Evolutionary conservation across 2,113 vertebrate species (phyloP).

Genomic region (Ctenodactylus gundi): DNA sequence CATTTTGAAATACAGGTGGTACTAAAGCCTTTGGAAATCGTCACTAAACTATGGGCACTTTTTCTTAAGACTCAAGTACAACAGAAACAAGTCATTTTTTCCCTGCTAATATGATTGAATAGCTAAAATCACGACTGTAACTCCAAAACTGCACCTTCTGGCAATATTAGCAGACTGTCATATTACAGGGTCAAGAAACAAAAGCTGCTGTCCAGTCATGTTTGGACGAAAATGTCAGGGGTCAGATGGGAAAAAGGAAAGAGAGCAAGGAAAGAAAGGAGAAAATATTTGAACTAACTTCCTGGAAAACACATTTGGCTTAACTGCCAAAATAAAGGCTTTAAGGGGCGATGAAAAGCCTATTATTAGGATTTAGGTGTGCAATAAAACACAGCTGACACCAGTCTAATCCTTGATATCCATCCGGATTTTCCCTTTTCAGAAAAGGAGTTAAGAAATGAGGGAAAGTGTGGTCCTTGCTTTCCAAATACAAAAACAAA

Average conservation of each 20-base stretch:
- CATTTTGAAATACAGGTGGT: constrained; percentile 93
- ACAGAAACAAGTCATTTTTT: constrained; percentile 89
- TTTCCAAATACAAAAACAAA: constrained; percentile 38
- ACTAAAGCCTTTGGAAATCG: constrained; percentile 88
- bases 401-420: constrained; percentile 81
- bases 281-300: constrained; percentile 67
- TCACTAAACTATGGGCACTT: constrained; percentile 87
- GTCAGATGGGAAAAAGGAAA: constrained; percentile 45
- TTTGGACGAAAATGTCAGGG: constrained; percentile 74
- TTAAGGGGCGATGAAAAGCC: constrained; percentile 45
- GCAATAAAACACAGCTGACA: constrained; percentile 83
- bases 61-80: constrained; percentile 89
- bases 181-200: constrained; percentile 83
- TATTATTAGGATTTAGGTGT: constrained; percentile 83
- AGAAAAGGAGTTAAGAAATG: constrained; percentile 67
- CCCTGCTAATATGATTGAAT: constrained; percentile 84
- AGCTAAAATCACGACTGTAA: constrained; percentile 83
- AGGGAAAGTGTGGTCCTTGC: constrained; percentile 58
- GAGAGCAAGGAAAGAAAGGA: constrained; percentile 40
- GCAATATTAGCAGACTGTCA: constrained; percentile 82
- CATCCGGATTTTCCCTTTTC: constrained; percentile 79
- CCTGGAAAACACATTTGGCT: constrained; percentile 80
- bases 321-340: constrained; percentile 77
- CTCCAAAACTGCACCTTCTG: constrained; percentile 82
- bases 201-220: constrained; percentile 83